Evolutionary conservation across 2,797 vertebrate species (phyloP), one percentile per base, ranked within the genome.

Genomic region (Oophaga sylvatica): DNA sequence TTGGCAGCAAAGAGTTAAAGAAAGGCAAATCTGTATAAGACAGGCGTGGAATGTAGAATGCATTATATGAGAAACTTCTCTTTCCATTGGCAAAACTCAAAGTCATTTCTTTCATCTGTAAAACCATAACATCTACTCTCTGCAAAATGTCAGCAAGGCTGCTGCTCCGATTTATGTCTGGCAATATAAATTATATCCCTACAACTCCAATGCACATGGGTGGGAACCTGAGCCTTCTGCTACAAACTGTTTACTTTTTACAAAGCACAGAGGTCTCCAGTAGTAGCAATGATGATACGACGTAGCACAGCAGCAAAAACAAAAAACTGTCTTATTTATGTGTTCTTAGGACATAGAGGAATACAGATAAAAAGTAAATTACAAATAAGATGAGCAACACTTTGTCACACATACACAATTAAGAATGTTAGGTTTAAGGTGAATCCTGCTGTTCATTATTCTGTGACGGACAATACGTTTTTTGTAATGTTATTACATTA

Each of bases 71-170:
- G 82, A 84, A 73, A 77, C 81, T 57, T 88, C 62, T 78, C 73
- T 87, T 87, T 87, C 87, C 87, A 79, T 83, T 76, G 48, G 62
- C 67, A 84, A 57, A 88, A 88, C 82, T 80, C 83, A 88, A 84
- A 88, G 81, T 88, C 35, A n/a, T 83, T 83, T 80, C 67, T 88
- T 88, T 88, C 87, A 88, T 81, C 87, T 88, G 67, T 80, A 80
- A 73, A 84, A 84, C 77, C 83, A 84, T 80, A 88, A 88, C 87
- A 88, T 80, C 83, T 80, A 84, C 82, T 84, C 83, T 88, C 87
- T 88, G 87, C 87, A 84, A 75, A 88, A 85, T 88, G 83, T 88
- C 82, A 88, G 87, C 65, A 75, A 73, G 77, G 83, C 82, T 84
- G 80, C 76, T 73, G 67, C 87, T 84, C 67, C 82, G 59, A 85